A percentile compares a stretch with the other conserved stretches of the same genome.
Evolutionary conservation across 2,113 vertebrate genomes (phyloP).

Genomic region (Oncorhynchus keta): DNA sequence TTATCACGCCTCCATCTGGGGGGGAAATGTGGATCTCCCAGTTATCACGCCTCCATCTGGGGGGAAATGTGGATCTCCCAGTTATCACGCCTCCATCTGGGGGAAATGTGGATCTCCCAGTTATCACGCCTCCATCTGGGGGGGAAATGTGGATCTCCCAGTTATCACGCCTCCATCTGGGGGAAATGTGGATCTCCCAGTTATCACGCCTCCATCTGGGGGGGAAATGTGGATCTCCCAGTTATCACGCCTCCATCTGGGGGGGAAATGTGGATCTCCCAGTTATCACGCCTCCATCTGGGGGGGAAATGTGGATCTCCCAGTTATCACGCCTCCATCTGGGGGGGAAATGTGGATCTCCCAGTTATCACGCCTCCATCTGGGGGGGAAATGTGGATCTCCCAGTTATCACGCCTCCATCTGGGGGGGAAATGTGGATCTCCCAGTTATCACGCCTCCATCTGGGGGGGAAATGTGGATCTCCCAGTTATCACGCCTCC

Average conservation of each 20-base stretch:
- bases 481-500: conserved; percentile 85
- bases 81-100: conserved; percentile 93
- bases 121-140: conserved; percentile 95
- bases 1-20: conserved; percentile 95
- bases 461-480: background rate
- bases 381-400: too few relatives aligned
- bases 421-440: too few relatives aligned
- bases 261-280: too few relatives aligned
- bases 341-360: too few relatives aligned
- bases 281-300: conserved; percentile 94
- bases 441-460: conserved; percentile 95
- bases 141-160: too few relatives aligned
- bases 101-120: conserved; percentile 93
- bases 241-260: conserved; percentile 93
- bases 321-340: conserved; percentile 94
- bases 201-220: conserved; percentile 95
- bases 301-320: too few relatives aligned
- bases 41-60: conserved; percentile 93
- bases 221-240: too few relatives aligned
- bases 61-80: too few relatives aligned
- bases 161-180: conserved; percentile 93
- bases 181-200: conserved; percentile 93
- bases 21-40: too few relatives aligned
- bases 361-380: conserved; percentile 94
- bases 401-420: conserved; percentile 94